phyloP scores from a whole-genome alignment of 1,140 invertebrate genomes.

The Atta cephalotes region DNA sequence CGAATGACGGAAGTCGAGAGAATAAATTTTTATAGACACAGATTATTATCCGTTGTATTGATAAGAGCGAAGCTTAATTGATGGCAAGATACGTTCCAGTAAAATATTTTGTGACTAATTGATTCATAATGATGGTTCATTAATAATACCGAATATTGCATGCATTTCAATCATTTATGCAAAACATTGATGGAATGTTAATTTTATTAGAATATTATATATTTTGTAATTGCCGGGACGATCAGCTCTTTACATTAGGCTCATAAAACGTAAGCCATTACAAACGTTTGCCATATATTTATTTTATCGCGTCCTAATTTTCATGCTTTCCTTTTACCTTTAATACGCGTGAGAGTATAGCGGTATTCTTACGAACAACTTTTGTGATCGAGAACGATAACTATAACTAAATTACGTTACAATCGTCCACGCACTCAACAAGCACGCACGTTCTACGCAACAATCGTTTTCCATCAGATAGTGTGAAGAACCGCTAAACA shows the following conservation, averaged over 20 bases:
- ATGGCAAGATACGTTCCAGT: neutral
- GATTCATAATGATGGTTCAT: conserved; percentile 16
- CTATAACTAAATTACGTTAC: neutral
- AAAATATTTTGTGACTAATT: conserved; percentile 20
- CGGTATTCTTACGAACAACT: neutral
- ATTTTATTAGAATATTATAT: conserved; percentile 23
- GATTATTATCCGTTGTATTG: neutral
- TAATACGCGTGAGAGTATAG: neutral
- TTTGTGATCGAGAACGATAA: neutral
- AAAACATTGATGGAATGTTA: neutral
- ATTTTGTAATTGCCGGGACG: neutral
- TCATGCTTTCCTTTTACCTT: neutral
- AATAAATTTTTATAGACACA: neutral
- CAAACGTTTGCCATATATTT: neutral
- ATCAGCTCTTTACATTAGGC: neutral
- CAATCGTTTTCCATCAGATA: neutral
- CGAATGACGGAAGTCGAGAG: neutral
- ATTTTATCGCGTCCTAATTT: neutral
- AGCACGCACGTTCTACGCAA: neutral
- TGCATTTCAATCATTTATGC: conserved; percentile 17
- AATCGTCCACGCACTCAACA: conserved; percentile 1
- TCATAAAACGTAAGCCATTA: neutral
- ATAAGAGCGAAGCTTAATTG: conserved; percentile 18
- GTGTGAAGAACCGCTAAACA: neutral
- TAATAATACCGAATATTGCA: conserved; percentile 8